Evolutionary conservation across 2,888 invertebrate genomes (phyloP), one percentile per base, ranked within the genome.

Genomic region (Macropis europaea): DNA sequence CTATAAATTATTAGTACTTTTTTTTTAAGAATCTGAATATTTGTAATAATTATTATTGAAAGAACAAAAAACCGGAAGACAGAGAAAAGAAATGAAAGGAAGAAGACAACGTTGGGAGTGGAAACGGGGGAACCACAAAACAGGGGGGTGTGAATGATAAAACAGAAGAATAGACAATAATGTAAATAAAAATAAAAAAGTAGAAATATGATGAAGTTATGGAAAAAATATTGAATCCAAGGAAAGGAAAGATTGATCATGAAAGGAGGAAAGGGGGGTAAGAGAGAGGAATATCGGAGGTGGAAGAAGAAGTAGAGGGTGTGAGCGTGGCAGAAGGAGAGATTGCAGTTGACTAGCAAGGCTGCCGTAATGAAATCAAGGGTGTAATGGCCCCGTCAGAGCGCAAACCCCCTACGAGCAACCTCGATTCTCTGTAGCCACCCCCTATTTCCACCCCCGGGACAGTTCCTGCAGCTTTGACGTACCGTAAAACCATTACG

Each of bases 341-440:
- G 82, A 86, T 86, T 84, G 86, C 84, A 82, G 83, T 78, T 82
- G 85, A 86, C 82, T 83, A 84, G 86, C 80, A 80, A 86, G 84
- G 84, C 82, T 82, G 80, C 76, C 76, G 84, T 88, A 88, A 88
- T 88, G 87, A 88, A 88, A 88, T 88, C 88, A 88, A 85, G 85
- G 86, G 85, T 87, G 88, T 88, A 88, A 88, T 88, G 87, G 87
- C 82, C 86, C 84, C 87, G 84, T 82, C 87, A 84, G 87, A 87
- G 86, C 85, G 84, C 83, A 77, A 81, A 79, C 82, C 83, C 82
- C 74, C 73, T 67, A 72, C 75, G 81, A 72, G 75, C 80, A 72
- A 66, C 70, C 73, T 56, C 76, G 77, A 73, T 76, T 76, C 79
- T 77, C 80, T 72, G 72, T 75, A 72, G 70, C 73, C 77, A 63